Percentiles rank a stretch among this genome's conserved stretches.
Conservation (phyloP, 2,797 vertebrate genomes). For the Nasua narica region DNA sequence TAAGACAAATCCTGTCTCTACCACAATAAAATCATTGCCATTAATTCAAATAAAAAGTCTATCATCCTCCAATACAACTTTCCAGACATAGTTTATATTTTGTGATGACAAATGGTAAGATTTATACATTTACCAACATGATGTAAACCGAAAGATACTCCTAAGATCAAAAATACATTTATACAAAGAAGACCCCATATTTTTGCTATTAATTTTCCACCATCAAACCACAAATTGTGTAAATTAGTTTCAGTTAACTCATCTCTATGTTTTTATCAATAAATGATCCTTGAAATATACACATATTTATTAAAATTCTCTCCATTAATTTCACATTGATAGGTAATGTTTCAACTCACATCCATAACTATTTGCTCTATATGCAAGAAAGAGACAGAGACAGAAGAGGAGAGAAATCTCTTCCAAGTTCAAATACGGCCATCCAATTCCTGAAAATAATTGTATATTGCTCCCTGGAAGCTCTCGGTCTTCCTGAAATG, state of each 20-base stretch:
- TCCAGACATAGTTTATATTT: background rate
- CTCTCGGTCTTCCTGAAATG: background rate
- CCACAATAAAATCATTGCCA: slow-evolving; percentile 4
- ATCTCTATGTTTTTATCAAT: slow-evolving; percentile 7
- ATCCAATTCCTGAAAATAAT: background rate
- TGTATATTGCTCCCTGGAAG: background rate
- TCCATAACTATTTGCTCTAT: background rate
- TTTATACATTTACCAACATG: background rate
- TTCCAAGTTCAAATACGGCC: background rate
- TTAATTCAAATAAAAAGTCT: background rate
- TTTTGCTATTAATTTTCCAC: background rate
- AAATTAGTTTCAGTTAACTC: slow-evolving; percentile 3
- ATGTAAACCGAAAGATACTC: background rate
- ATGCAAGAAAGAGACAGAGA: background rate
- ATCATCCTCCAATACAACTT: background rate
- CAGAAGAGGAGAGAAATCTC: background rate
- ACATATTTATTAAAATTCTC: background rate
- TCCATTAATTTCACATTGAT: background rate
- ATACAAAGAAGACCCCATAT: background rate
- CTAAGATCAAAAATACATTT: background rate
- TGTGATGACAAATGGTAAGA: background rate
- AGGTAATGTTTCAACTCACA: background rate
- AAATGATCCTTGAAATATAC: background rate
- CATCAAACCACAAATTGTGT: background rate
- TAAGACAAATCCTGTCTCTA: background rate